Evolutionary conservation across 2,888 invertebrate species (phyloP), one percentile per base, ranked within the genome.

Genomic region (Clitarchus hookeri): DNA sequence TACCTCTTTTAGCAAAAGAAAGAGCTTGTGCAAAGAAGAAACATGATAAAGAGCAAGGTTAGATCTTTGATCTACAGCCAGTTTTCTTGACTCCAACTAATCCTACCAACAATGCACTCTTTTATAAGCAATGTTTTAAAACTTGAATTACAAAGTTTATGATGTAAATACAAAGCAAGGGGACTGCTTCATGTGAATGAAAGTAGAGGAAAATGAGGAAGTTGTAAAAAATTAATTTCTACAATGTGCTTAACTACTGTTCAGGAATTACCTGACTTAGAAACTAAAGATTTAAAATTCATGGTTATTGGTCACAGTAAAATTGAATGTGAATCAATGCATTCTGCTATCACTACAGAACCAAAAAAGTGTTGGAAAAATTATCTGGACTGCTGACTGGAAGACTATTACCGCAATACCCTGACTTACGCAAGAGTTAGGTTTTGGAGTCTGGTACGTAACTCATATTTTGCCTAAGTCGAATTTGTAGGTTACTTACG

Each of bases 31-130:
- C 36, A 12, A 4, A 83, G 0, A 83, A 27, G 26, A 83, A 83
- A 23, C 83, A 36, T 26, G 83, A 83, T 36, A 83, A 83, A 83
- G 83, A 44, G 44, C 83, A 8, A 83, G 83, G 4, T 13, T 27
- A 83, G 11, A 83, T 26, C n/a, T 83, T 83, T 83, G 83, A 27
- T 83, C 83, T 44, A 11, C 83, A 83, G 19, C 23, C 23, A 83
- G 83, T 83, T 83, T 27, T 6, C 6, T 12, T 78, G 78, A 23
- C 78, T 23, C 0, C 78, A 23, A 78, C 78, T 26, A 23, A 78
- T 78, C 78, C n/a, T 78, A 78, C 19, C 78, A 78, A 78, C 78
- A 78, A 78, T 78, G 78, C 23, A 9, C 78, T 78, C 25, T 78
- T 78, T 78, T 78, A 78, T 8, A 23, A 23, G n/a, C 13, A 78